phyloP scores from a whole-genome alignment of 2,797 vertebrate genomes.

The Enteromius argenteus region DNA sequence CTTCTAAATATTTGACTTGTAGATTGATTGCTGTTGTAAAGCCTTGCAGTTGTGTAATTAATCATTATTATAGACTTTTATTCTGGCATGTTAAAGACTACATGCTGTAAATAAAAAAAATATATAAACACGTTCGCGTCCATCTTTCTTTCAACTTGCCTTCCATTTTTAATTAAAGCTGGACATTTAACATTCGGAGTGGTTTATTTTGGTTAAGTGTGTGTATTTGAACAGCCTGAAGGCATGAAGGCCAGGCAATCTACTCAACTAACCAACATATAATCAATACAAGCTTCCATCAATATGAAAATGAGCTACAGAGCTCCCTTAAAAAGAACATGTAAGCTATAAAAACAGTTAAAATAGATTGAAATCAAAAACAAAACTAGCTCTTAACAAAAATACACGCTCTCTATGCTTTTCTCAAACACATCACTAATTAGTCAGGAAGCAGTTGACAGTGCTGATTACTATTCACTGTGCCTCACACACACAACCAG shows the following conservation, averaged over 20 bases:
- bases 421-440: conserved; percentile 53
- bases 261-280: conserved; percentile 28
- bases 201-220: neutral
- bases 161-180: conserved; percentile 29
- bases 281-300: conserved; percentile 16
- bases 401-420: neutral
- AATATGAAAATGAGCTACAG: conserved; percentile 13
- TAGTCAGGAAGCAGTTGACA: conserved; percentile 43
- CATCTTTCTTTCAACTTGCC: neutral
- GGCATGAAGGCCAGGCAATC: conserved; percentile 8
- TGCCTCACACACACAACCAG: conserved; percentile 46
- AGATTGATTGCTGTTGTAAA: conserved; percentile 50
- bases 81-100: conserved; percentile 53
- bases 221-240: neutral
- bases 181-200: neutral
- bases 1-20: conserved; percentile 45
- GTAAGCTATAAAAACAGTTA: neutral
- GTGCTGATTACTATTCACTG: conserved; percentile 56
- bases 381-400: conserved; percentile 7
- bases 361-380: conserved; percentile 4
- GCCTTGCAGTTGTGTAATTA: conserved; percentile 47
- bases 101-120: conserved; percentile 45
- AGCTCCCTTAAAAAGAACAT: neutral
- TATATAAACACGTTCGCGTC: neutral
- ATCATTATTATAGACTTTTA: conserved; percentile 49